Evolutionary conservation across 2,888 invertebrate genomes (phyloP).

Genomic region (Drosophila eohydei): DNA sequence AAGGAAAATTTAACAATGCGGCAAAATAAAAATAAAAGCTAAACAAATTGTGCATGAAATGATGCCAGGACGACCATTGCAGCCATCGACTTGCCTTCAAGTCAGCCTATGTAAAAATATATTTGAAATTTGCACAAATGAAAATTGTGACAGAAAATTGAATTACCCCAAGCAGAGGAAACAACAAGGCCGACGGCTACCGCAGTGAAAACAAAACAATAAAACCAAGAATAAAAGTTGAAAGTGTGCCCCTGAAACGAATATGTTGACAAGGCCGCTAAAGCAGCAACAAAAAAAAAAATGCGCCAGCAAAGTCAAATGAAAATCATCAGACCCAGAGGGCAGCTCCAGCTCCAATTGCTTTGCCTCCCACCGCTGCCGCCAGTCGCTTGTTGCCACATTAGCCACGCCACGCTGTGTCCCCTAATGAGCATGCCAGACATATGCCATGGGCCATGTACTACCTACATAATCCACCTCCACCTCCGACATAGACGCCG

Average conservation of each 20-base stretch:
- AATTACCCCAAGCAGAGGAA: slow-evolving; percentile 58
- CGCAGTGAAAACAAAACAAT: slow-evolving; percentile 75
- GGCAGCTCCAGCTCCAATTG: slow-evolving; percentile 37
- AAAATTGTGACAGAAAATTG: slow-evolving; percentile 77
- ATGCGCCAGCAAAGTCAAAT: slow-evolving; percentile 70
- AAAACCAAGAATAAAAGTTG: slow-evolving; percentile 65
- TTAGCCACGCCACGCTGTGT: slow-evolving; percentile 80
- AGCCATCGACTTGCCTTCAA: slow-evolving; percentile 15
- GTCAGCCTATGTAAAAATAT: slow-evolving; percentile 34
- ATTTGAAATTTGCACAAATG: slow-evolving; percentile 74
- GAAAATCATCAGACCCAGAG: slow-evolving; percentile 65
- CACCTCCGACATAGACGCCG: background rate
- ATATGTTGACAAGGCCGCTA: slow-evolving; percentile 44
- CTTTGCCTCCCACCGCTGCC: background rate
- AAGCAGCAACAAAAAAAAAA: slow-evolving; percentile 8
- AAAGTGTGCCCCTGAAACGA: slow-evolving; percentile 51
- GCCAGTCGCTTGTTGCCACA: slow-evolving; percentile 65
- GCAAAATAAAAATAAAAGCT: slow-evolving; percentile 74
- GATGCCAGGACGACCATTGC: slow-evolving; percentile 34
- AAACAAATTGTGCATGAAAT: slow-evolving; percentile 80
- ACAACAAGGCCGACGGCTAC: slow-evolving; percentile 44
- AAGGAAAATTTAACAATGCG: slow-evolving; percentile 72
- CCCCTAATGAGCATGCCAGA: slow-evolving; percentile 77
- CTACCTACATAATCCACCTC: slow-evolving; percentile 43
- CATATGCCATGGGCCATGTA: slow-evolving; percentile 74